phyloP scores from a whole-genome alignment of 2,797 vertebrate genomes.

The Tapera naevia region DNA sequence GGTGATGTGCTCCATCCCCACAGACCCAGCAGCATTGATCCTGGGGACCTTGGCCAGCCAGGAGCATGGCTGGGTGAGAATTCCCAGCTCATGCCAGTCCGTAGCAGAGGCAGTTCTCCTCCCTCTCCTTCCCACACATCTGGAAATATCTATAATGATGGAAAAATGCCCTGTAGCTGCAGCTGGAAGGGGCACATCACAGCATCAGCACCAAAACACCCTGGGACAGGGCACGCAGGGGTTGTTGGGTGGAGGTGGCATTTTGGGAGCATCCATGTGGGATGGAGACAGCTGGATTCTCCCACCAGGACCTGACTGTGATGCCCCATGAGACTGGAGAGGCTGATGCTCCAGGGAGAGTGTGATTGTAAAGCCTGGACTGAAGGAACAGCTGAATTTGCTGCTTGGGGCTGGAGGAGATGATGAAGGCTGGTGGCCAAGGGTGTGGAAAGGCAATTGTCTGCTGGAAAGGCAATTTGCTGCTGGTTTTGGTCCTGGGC shows the following conservation, averaged over 20 bases:
- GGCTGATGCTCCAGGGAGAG: neutral
- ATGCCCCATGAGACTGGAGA: neutral
- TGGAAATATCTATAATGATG: neutral
- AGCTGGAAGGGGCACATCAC: neutral
- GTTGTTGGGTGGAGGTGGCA: too few species aligned
- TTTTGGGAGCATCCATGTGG: neutral
- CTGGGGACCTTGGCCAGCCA: fast-evolving
- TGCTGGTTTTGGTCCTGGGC: neutral
- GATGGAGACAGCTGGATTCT: neutral
- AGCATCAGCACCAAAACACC: neutral
- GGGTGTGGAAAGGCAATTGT: neutral
- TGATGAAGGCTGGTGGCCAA: neutral
- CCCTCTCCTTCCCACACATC: neutral
- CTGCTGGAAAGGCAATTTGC: neutral
- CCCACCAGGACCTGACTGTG: fast-evolving
- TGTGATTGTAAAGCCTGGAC: fast-evolving
- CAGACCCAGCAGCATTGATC: neutral
- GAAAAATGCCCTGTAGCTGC: too few species aligned
- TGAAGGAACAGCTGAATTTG: fast-evolving
- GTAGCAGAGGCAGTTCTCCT: neutral
- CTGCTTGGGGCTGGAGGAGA: neutral
- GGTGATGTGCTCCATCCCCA: neutral
- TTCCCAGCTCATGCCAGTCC: neutral
- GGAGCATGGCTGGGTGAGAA: neutral
- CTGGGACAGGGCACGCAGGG: neutral